Evolutionary conservation across 2,797 vertebrate species (phyloP).

Genomic region (Eulemur mongoz): DNA sequence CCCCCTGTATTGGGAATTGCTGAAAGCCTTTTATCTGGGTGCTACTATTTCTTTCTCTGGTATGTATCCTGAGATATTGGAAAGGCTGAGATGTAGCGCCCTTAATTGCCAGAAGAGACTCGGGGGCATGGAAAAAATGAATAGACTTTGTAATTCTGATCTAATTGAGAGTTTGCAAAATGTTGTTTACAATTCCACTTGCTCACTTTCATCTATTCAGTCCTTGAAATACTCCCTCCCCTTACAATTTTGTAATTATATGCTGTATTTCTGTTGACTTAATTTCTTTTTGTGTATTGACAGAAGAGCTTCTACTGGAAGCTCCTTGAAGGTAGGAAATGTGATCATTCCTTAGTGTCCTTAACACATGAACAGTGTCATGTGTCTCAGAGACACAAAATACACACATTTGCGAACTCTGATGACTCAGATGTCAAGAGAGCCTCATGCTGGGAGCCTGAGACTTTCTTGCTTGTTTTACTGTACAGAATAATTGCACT

Average conservation of each 20-base stretch:
- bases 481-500: neutral
- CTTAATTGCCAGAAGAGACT: neutral
- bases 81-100: neutral
- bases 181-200: neutral
- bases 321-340: neutral
- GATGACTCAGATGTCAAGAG: neutral
- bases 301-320: neutral
- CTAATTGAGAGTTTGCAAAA: neutral
- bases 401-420: neutral
- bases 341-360: neutral
- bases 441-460: neutral
- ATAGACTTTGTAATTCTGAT: neutral
- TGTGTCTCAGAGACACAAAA: neutral
- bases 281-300: neutral
- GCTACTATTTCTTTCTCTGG: neutral
- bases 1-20: neutral
- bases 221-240: neutral
- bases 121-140: neutral
- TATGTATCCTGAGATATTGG: neutral
- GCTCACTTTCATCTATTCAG: neutral
- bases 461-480: neutral
- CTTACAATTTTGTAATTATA: neutral
- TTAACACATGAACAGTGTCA: neutral
- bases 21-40: neutral
- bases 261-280: neutral